Evolutionary conservation across 2,113 vertebrate species (phyloP).

Genomic region (Cyphomyrus plagiostoma): DNA sequence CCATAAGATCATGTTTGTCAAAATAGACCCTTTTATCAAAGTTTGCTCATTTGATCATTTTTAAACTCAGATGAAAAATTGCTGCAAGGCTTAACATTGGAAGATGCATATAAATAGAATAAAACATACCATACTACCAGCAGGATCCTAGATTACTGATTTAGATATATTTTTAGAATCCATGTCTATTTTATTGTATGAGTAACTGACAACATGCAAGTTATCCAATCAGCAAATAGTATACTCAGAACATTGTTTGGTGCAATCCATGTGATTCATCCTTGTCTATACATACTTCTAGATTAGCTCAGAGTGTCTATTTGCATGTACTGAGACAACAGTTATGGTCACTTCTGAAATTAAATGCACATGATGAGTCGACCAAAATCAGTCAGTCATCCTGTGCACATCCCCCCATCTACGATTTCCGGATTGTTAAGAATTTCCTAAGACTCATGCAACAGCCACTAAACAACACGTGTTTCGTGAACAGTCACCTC

Average conservation of each 20-base stretch:
- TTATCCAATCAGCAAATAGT: background rate
- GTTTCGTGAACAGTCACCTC: background rate
- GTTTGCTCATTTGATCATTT: background rate
- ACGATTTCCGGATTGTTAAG: background rate
- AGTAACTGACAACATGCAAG: background rate
- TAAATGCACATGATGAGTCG: background rate
- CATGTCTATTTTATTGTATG: background rate
- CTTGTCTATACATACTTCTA: background rate
- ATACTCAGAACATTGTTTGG: background rate
- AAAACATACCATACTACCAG: background rate
- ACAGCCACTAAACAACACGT: background rate
- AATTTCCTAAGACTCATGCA: background rate
- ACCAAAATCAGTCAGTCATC: background rate
- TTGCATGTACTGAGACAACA: background rate
- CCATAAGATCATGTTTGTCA: background rate
- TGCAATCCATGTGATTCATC: background rate
- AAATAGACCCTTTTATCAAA: background rate
- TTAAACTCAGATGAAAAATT: background rate
- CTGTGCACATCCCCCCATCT: too few species aligned
- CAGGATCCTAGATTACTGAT: background rate
- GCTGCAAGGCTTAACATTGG: background rate
- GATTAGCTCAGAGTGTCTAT: background rate
- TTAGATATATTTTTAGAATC: background rate
- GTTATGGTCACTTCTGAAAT: background rate
- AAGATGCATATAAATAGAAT: background rate